Evolutionary conservation across 2,113 vertebrate genomes (phyloP).

Genomic region (Ondatra zibethicus): DNA sequence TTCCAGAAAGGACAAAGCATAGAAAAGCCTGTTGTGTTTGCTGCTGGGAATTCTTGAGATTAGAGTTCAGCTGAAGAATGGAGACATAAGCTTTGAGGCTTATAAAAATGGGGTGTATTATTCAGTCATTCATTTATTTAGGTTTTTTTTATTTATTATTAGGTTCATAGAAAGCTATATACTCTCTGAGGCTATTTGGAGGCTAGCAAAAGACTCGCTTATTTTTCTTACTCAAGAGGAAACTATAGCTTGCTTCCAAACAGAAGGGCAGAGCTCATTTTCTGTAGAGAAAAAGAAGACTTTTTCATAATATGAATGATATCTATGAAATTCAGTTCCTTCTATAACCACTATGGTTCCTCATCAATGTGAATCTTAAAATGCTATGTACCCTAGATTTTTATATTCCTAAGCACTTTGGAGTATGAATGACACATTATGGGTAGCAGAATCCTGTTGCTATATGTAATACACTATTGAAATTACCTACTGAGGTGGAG

Average conservation of each 20-base stretch:
- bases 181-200: conserved; percentile 1
- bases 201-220: conserved; percentile 23
- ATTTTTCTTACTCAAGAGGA: background rate
- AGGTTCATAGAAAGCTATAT: background rate
- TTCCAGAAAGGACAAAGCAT: background rate
- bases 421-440: background rate
- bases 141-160: too few species aligned
- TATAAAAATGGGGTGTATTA: background rate
- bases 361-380: background rate
- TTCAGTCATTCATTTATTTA: background rate
- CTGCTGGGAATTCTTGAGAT: background rate
- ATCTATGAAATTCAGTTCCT: background rate
- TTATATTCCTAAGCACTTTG: conserved; percentile 36
- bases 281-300: conserved; percentile 10
- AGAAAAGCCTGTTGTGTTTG: background rate
- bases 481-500: conserved; percentile 56
- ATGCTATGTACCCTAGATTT: background rate
- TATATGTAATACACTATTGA: conserved; percentile 41
- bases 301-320: conserved; percentile 52
- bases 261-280: background rate
- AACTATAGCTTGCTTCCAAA: conserved; percentile 8
- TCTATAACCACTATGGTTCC: background rate
- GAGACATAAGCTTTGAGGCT: background rate
- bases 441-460: background rate
- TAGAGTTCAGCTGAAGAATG: background rate